phyloP scores from a whole-genome alignment of 2,797 vertebrate genomes.

The Rhyacichthys aspro region DNA sequence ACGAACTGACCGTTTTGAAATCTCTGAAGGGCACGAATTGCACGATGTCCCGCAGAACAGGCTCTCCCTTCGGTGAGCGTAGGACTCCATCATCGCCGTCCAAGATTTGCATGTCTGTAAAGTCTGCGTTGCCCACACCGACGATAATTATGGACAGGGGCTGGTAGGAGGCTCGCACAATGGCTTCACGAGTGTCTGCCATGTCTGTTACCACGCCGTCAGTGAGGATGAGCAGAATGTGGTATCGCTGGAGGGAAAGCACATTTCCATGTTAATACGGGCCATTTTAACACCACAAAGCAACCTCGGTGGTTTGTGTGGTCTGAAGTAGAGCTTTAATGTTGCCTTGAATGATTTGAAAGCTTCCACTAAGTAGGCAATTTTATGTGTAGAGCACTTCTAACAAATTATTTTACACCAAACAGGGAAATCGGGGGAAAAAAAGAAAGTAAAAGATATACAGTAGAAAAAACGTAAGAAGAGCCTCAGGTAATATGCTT shows the following conservation, averaged over 20 bases:
- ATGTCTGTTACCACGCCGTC: conserved; percentile 99
- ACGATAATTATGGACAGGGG: conserved; percentile 99
- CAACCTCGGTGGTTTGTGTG: conserved; percentile 23
- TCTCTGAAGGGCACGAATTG: conserved; percentile 99
- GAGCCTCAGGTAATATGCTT: not conserved
- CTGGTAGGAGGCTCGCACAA: conserved; percentile 96
- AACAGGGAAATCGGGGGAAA: conserved; percentile 1
- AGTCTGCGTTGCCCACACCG: conserved; percentile 95
- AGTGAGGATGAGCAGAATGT: conserved; percentile 97
- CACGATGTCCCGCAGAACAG: conserved; percentile 95
- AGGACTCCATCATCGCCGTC: conserved; percentile 97
- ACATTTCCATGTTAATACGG: conserved; percentile 24
- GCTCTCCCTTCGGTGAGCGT: conserved; percentile 96
- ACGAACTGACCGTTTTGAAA: conserved; percentile 93
- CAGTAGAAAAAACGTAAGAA: not conserved
- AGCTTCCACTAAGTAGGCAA: conserved; percentile 13
- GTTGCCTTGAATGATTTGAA: conserved; percentile 31
- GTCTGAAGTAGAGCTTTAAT: conserved; percentile 33
- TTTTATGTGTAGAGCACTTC: conserved; percentile 7
- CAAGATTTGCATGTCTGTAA: conserved; percentile 99
- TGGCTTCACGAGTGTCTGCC: conserved; percentile 98
- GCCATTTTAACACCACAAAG: conserved; percentile 11
- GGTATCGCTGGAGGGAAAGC: conserved; percentile 87
- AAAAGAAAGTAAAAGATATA: conserved; percentile 2
- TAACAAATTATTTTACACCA: conserved; percentile 17